phyloP scores from a whole-genome alignment of 2,888 invertebrate genomes.

The Griposia aprilina region DNA sequence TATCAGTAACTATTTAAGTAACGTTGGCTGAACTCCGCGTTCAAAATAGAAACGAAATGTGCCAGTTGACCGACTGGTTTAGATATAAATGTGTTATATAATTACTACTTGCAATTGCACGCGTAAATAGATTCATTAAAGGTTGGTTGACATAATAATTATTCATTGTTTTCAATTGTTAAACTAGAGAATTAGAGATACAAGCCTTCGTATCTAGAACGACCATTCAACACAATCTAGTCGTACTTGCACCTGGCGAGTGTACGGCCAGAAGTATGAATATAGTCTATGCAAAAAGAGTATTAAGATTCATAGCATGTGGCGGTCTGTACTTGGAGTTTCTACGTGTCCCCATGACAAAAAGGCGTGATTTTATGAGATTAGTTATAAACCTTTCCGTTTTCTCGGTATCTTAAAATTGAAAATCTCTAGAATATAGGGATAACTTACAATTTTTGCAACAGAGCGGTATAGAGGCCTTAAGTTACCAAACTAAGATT shows the following conservation, averaged over 20 bases:
- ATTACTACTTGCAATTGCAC: conserved; percentile 33
- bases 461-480: too few relatives aligned
- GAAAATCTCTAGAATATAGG: too few relatives aligned
- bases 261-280: neutral
- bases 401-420: too few relatives aligned
- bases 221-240: neutral
- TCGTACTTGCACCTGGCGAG: neutral
- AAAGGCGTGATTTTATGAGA: too few relatives aligned
- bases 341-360: too few relatives aligned
- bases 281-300: neutral
- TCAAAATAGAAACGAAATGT: conserved; percentile 57
- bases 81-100: conserved; percentile 63
- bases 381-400: too few relatives aligned
- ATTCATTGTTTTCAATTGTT: conserved; percentile 6
- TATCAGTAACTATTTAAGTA: conserved; percentile 48
- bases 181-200: neutral
- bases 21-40: conserved; percentile 27
- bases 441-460: too few relatives aligned
- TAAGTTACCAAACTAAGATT: too few relatives aligned
- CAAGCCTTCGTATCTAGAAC: neutral
- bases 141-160: conserved; percentile 9
- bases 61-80: conserved; percentile 59
- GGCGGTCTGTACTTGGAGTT: too few relatives aligned
- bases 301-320: too few relatives aligned
- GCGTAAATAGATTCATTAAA: conserved; percentile 49